Evolutionary conservation across 2,113 vertebrate species (phyloP).

Genomic region (Symphodus melops): DNA sequence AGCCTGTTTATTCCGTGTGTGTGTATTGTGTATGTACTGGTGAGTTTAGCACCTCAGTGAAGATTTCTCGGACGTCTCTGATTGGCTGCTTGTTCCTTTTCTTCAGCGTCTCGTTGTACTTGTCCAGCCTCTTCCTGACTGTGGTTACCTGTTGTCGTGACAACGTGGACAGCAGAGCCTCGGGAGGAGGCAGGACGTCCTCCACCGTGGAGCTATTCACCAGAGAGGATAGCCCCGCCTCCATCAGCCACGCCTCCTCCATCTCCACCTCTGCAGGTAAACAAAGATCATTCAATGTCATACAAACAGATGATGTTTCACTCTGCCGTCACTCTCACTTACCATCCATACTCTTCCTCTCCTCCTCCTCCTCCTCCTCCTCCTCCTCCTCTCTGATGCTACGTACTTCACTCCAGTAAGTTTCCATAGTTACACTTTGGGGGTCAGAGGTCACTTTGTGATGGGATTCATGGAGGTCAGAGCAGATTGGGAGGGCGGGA

Average conservation of each 20-base stretch:
- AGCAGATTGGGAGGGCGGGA: not conserved
- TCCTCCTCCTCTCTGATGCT: slow-evolving; percentile 70
- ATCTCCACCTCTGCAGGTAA: slow-evolving; percentile 87
- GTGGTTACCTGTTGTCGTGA: slow-evolving; percentile 92
- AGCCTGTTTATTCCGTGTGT: no score
- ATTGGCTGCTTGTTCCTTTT: slow-evolving; percentile 89
- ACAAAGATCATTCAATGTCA: not conserved
- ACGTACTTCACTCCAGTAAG: slow-evolving; percentile 71
- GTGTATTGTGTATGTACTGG: no score
- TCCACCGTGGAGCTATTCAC: slow-evolving; percentile 79
- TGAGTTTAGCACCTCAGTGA: slow-evolving; percentile 82
- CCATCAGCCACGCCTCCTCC: slow-evolving; percentile 95
- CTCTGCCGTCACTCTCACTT: slow-evolving; percentile 2
- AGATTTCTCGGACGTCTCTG: slow-evolving; percentile 92
- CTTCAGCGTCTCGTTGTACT: slow-evolving; percentile 92
- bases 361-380: slow-evolving; percentile 60
- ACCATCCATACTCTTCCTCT: slow-evolving; percentile 71
- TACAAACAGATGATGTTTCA: not conserved
- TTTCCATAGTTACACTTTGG: slow-evolving; percentile 47
- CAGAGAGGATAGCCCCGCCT: slow-evolving; percentile 91
- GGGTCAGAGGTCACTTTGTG: slow-evolving; percentile 26
- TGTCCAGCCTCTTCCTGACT: slow-evolving; percentile 91
- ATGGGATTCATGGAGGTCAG: not conserved
- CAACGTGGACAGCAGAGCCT: slow-evolving; percentile 92
- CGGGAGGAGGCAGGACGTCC: slow-evolving; percentile 84